A percentile compares a stretch with the other conserved stretches of the same genome.
Conservation (phyloP, 92 coral and sea anemone genomes). For the Chrysogorgia sp. region DNA sequence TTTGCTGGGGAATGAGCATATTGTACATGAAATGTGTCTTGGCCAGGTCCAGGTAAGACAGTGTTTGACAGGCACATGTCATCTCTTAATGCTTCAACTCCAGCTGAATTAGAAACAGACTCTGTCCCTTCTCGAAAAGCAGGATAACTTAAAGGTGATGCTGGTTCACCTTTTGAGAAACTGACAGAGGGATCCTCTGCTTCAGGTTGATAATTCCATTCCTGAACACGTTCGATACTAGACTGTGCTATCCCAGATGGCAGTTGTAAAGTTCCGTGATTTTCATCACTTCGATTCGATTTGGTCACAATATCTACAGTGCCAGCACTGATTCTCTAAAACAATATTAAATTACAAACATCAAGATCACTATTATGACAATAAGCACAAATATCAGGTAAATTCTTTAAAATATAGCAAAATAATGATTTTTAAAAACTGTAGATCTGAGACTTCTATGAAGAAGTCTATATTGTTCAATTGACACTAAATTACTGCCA, state of each 20-base stretch:
- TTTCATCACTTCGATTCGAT: not conserved
- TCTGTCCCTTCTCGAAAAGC: constrained; percentile 4
- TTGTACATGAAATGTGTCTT: not conserved
- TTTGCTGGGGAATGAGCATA: not conserved
- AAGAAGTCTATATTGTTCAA: too few species aligned
- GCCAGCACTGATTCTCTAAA: not conserved
- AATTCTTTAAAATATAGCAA: too few species aligned
- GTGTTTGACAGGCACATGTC: constrained; percentile 16
- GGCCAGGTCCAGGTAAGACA: not conserved
- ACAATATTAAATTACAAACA: not conserved
- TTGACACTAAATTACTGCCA: too few species aligned
- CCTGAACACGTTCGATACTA: constrained; percentile 85
- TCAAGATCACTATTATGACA: too few species aligned
- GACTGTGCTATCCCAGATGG: constrained; percentile 57
- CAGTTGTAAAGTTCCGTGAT: constrained; percentile 5
- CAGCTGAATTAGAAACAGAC: constrained; percentile 1
- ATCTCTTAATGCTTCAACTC: not conserved
- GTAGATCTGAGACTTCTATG: too few species aligned
- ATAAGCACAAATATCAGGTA: too few species aligned
- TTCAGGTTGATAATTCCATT: constrained; percentile 84
- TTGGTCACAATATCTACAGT: not conserved
- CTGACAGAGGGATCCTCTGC: constrained; percentile 40
- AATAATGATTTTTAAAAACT: too few species aligned
- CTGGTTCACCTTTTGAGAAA: not conserved
- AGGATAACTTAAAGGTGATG: not conserved